Evolutionary conservation across 2,888 invertebrate genomes (phyloP).

Genomic region (Sarcophaga rosellei): DNA sequence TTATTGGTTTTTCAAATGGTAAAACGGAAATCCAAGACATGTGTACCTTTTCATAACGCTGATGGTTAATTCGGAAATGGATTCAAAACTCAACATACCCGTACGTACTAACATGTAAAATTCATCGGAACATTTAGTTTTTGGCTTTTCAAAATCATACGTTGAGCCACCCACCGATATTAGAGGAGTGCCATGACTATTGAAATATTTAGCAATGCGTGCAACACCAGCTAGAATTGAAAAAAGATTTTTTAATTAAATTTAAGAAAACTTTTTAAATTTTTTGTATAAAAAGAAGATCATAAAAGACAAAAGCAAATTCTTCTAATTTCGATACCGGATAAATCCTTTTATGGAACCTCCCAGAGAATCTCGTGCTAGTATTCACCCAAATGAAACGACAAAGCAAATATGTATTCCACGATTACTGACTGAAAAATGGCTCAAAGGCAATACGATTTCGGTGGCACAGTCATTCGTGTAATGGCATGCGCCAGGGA

Average conservation of each 20-base stretch:
- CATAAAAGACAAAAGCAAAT: too few species aligned
- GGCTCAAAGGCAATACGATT: too few species aligned
- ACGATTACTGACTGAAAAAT: too few species aligned
- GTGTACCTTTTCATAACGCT: slow-evolving; percentile 86
- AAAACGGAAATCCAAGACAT: slow-evolving; percentile 69
- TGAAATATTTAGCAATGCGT: slow-evolving; percentile 89
- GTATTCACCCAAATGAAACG: too few species aligned
- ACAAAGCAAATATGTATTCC: too few species aligned
- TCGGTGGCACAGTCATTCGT: too few species aligned
- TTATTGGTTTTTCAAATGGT: neutral
- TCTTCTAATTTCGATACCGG: too few species aligned
- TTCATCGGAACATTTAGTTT: slow-evolving; percentile 87
- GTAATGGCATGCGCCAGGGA: too few species aligned
- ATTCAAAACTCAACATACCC: slow-evolving; percentile 88
- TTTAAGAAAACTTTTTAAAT: neutral
- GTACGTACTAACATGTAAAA: slow-evolving; percentile 90
- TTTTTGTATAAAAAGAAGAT: neutral
- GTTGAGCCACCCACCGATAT: slow-evolving; percentile 91
- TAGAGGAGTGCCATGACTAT: slow-evolving; percentile 87
- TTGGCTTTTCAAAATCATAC: slow-evolving; percentile 88
- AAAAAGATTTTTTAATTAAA: too few species aligned
- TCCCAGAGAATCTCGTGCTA: too few species aligned
- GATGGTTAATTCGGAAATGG: slow-evolving; percentile 87
- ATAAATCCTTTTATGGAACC: too few species aligned
- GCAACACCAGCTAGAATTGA: slow-evolving; percentile 87